Evolutionary conservation across 1,140 invertebrate species (phyloP).

Genomic region (Nomia melanderi): DNA sequence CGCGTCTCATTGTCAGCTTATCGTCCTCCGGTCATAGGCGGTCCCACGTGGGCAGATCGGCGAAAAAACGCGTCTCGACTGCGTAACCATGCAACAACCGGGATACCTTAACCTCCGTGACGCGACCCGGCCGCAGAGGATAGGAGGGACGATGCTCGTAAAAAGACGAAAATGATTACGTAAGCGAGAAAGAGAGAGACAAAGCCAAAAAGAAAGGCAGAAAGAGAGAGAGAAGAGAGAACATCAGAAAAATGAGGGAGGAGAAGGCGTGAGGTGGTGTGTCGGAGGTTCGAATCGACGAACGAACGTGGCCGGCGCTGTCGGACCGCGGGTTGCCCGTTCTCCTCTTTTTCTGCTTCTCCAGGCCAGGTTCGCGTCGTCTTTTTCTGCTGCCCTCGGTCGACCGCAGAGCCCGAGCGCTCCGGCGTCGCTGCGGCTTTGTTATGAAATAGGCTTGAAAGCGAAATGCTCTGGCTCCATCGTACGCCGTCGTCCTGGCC

Average conservation of each 20-base stretch:
- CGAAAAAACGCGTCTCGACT: not conserved
- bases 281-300: slow-evolving; percentile 12
- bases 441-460: slow-evolving; percentile 70
- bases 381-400: slow-evolving; percentile 33
- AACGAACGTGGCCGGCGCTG: slow-evolving; percentile 9
- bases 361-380: not conserved
- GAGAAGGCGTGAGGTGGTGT: slow-evolving; percentile 40
- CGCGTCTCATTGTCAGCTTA: not conserved
- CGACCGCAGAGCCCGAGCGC: slow-evolving; percentile 55
- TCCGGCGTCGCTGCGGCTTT: slow-evolving; percentile 63
- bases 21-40: not conserved
- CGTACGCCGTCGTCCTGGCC: slow-evolving; percentile 3
- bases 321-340: slow-evolving; percentile 24
- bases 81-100: not conserved
- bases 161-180: slow-evolving; percentile 35
- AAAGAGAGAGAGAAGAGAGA: too few species aligned
- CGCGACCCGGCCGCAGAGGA: not conserved
- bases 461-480: slow-evolving; percentile 62
- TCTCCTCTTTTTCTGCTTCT: slow-evolving; percentile 14
- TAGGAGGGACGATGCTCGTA: not conserved
- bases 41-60: not conserved
- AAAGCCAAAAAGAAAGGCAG: too few species aligned
- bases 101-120: not conserved
- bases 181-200: too few species aligned
- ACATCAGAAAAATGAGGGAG: slow-evolving; percentile 24